Evolutionary conservation across 2,888 invertebrate species (phyloP), one percentile per base, ranked within the genome.

Genomic region (Pollenia labialis): DNA sequence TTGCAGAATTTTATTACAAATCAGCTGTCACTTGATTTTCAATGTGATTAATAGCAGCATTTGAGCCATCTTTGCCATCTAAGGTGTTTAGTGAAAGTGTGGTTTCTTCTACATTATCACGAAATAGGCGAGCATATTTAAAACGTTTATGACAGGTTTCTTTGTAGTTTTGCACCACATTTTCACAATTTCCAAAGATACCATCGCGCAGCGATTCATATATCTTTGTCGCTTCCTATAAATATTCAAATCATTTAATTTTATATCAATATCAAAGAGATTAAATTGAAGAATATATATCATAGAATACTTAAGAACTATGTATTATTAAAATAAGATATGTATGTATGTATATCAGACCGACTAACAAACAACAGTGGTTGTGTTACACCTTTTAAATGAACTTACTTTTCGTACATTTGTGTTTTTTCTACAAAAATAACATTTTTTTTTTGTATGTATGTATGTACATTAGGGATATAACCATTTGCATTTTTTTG

Each of bases 211-310:
- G 94, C 88, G 97, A 95, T 89, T 96, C 96, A 89, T 97, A 94
- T 83, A 98, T 96, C 90, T 96, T 96, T 88, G 96, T 95, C 94
- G 98, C 98, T 91, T 95, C 96, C 96, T 97, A 94, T n/a, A 95
- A 93, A 83, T 7, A 40, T 46, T 14, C 4, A 77, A 74, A 68
- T 23, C 58, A 64, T n/a, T 74, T 9, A 16, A 16, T 18, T 18
- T 32, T 32, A 32, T 0, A 58, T 60, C 23, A 68, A 9, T 10
- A 32, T 32, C 6, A 32, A 32, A 6, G 4, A 32, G 32, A 32
- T 32, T 32, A 32, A 32, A 32, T 32, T 32, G 6, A 32, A 32
- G 32, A 32, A 32, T 32, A 32, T 32, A 32, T 6, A 32, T 6
- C 6, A 23, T 23, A 23, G 23, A 23, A 23, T 23, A 23, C 1